A percentile compares a stretch with the other conserved stretches of the same genome.
Conservation (phyloP, 2,888 invertebrate species). For the Lucinisca nassula region DNA sequence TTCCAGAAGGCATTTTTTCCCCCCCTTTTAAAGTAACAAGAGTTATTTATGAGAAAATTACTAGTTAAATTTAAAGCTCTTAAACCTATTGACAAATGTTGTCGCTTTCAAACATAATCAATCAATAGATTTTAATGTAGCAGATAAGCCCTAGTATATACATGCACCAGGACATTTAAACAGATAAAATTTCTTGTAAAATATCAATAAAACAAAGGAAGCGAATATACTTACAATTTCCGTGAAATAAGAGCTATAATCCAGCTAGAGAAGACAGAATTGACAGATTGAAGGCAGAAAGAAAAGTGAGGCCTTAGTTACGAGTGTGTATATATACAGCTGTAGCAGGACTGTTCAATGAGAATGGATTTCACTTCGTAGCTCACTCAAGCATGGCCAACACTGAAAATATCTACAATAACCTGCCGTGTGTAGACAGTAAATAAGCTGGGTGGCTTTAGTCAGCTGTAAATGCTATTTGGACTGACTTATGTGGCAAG, state of each 20-base stretch:
- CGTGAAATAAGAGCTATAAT: neutral
- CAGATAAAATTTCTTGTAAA: neutral
- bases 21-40: no score
- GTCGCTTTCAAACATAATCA: neutral
- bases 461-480: neutral
- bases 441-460: neutral
- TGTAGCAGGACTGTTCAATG: neutral
- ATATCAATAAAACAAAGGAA: neutral
- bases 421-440: neutral
- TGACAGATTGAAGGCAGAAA: neutral
- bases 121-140: neutral
- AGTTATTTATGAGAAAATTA: no score
- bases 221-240: neutral
- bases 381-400: constrained; percentile 1
- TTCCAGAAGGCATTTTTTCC: no score
- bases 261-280: neutral
- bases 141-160: neutral
- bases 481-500: neutral
- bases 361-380: neutral
- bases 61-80: neutral
- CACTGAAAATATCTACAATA: constrained; percentile 8
- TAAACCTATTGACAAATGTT: neutral
- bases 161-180: neutral
- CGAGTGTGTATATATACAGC: constrained; percentile 7
- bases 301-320: constrained; percentile 9